Percentiles rank a stretch among this genome's conserved stretches.
Evolutionary conservation across 2,888 invertebrate species (phyloP).

Genomic region (Pachymerium ferrugineum): DNA sequence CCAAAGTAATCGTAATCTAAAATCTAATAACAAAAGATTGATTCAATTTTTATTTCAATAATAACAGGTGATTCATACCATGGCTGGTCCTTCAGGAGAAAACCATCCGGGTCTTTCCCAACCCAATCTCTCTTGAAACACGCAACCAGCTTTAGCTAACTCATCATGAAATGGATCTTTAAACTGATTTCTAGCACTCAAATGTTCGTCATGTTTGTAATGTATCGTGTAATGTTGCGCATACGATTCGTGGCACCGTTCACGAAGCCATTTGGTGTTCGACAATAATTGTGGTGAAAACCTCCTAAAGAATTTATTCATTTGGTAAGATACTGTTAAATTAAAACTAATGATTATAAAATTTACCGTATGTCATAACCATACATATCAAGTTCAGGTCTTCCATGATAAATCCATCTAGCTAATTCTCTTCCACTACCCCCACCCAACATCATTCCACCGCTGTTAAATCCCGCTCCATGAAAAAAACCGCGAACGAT

Average conservation of each 20-base stretch:
- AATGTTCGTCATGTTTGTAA: conserved; percentile 74
- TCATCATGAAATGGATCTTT: conserved; percentile 61
- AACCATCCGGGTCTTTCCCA: conserved; percentile 88
- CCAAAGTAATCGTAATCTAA: conserved; percentile 76
- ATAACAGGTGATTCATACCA: conserved; percentile 48
- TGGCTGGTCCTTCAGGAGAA: conserved; percentile 51
- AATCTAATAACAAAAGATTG: conserved; percentile 38
- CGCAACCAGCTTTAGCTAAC: conserved; percentile 60
- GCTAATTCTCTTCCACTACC: conserved; percentile 81
- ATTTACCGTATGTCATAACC: conserved; percentile 69
- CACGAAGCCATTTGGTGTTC: conserved; percentile 68
- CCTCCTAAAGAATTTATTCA: conserved; percentile 50
- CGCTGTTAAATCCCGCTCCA: conserved; percentile 82
- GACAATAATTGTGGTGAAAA: conserved; percentile 68
- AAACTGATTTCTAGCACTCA: conserved; percentile 69
- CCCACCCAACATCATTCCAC: conserved; percentile 86
- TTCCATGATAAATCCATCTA: conserved; percentile 73
- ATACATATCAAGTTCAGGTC: conserved; percentile 79
- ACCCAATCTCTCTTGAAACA: conserved; percentile 80
- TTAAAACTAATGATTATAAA: too few species aligned
- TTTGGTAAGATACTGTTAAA: too few species aligned
- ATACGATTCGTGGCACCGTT: conserved; percentile 84
- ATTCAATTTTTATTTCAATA: neutral
- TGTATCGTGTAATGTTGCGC: conserved; percentile 76
- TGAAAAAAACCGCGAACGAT: conserved; percentile 65